These are phyloP conservation scores for Biston stratarius DNA, from an alignment of 2,888 invertebrate genomes.

Conservation along the genomic window DNA sequence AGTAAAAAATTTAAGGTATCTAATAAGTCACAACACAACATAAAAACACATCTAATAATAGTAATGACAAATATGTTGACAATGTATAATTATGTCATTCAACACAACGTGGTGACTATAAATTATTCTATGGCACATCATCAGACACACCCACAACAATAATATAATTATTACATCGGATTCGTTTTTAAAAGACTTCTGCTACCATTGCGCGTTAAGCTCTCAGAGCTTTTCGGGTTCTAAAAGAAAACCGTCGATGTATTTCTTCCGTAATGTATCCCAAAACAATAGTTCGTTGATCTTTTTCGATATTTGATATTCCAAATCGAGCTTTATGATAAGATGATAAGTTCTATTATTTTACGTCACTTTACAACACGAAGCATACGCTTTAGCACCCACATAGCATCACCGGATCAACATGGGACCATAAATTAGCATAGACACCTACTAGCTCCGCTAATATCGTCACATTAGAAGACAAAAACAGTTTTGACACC, in stretches of 20 bases:
- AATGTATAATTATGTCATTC: slow-evolving; percentile 40
- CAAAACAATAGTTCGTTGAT: slow-evolving; percentile 31
- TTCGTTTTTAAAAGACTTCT: slow-evolving; percentile 12
- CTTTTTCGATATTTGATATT: slow-evolving; percentile 4
- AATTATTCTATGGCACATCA: slow-evolving; percentile 7
- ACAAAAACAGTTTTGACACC: slow-evolving; percentile 38
- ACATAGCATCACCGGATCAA: slow-evolving; percentile 23
- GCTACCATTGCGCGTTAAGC: slow-evolving; percentile 9
- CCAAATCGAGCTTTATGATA: slow-evolving; percentile 1
- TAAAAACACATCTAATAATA: slow-evolving; percentile 27
- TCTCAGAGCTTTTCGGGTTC: neutral
- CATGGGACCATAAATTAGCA: slow-evolving; percentile 34
- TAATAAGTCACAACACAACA: slow-evolving; percentile 21
- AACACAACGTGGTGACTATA: slow-evolving; percentile 18
- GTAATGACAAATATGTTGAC: slow-evolving; percentile 35
- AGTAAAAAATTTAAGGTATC: slow-evolving; percentile 1
- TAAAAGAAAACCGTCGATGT: slow-evolving; percentile 20
- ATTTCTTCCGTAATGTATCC: neutral
- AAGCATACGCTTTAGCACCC: slow-evolving; percentile 17
- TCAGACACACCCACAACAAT: slow-evolving; percentile 34
- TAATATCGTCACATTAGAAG: slow-evolving; percentile 32
- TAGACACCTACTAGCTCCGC: slow-evolving; percentile 31
- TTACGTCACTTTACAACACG: neutral
- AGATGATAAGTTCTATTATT: neutral
- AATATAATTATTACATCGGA: slow-evolving; percentile 27